Base-by-base conservation (phyloP, 1,140 invertebrate genomes). In the Phymastichus coffea region DNA sequence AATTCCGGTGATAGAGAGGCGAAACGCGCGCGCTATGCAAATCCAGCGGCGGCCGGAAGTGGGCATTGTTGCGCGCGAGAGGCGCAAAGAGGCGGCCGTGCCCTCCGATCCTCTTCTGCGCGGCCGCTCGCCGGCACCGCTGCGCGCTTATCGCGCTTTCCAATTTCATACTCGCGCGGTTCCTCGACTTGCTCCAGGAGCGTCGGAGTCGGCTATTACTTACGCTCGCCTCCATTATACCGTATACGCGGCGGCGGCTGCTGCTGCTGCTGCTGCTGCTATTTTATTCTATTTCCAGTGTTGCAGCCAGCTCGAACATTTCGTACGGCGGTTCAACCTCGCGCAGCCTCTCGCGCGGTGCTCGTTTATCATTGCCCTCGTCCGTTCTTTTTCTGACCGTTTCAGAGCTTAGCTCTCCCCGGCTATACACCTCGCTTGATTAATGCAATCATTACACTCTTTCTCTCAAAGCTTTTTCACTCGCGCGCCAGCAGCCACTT, bases 401-500 rank as follows among this genome's bases (percentile, higher is more conserved):
- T 40, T 17, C 20, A 25, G 28, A 33, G 12, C 17, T 46, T 26
- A n/a, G 6, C 10, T 33, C 15, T 44, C 33, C 28, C 35, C 53
- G 41, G 17, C n/a, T 10, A 15, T 35, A 35, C n/a, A 35, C 44
- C 33, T 28, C 44, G 54, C 48, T 60, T 55, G 64, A 51, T 57
- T 57, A 59, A 57, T 51, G 52, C 56, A 52, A 44, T 63, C 51
- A 46, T 63, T 61, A 56, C 35, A 49, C 15, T 12, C 30, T 3
- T 33, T 1, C 3, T 0, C 8, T 8, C 7, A 14, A 12, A 22
- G 10, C 2, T 12, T 17, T 22, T 0, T 20, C 22, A 7, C 15
- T 40, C 7, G 3, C 20, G n/a, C n/a, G n/a, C n/a, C n/a, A n/a
- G n/a, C n/a, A n/a, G n/a, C 12, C n/a, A n/a, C n/a, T n/a, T n/a